These are phyloP conservation scores for Alouatta palliata DNA, from an alignment of 2,113 vertebrate genomes.

Conservation along the genomic window DNA sequence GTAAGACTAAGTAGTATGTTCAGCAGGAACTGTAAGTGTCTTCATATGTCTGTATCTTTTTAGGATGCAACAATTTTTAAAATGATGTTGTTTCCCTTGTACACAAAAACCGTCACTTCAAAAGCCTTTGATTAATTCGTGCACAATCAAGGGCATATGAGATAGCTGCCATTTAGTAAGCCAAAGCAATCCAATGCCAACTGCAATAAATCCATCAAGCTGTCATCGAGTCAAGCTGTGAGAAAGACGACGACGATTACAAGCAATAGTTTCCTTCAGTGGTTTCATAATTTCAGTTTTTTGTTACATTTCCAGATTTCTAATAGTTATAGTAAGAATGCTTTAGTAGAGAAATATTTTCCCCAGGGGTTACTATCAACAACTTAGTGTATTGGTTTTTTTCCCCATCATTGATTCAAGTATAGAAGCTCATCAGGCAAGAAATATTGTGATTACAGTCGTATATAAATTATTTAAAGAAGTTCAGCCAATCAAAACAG, in stretches of 20 bases:
- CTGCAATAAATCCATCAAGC: constrained; percentile 85
- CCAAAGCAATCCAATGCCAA: constrained; percentile 84
- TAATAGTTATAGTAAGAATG: constrained; percentile 80
- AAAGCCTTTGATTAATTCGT: constrained; percentile 85
- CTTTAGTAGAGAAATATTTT: constrained; percentile 81
- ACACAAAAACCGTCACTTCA: constrained; percentile 79
- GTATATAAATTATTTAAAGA: constrained; percentile 84
- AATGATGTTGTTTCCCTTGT: constrained; percentile 51
- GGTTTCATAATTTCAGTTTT: constrained; percentile 86
- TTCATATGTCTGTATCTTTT: constrained; percentile 70
- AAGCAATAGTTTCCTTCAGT: constrained; percentile 83
- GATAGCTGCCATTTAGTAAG: constrained; percentile 83
- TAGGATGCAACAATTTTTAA: constrained; percentile 76
- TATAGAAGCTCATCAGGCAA: constrained; percentile 83
- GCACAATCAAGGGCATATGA: constrained; percentile 80
- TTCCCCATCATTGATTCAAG: constrained; percentile 84
- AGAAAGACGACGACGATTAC: constrained; percentile 79
- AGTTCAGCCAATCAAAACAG: constrained; percentile 80
- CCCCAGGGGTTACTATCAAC: constrained; percentile 82
- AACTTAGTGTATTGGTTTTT: constrained; percentile 84
- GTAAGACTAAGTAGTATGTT: neutral
- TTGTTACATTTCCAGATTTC: constrained; percentile 86
- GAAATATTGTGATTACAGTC: constrained; percentile 83
- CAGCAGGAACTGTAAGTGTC: constrained; percentile 51
- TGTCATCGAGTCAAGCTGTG: constrained; percentile 86